These are phyloP conservation scores for Trissolcus basalis DNA, from an alignment of 1,140 invertebrate species.

Conservation along the genomic window DNA sequence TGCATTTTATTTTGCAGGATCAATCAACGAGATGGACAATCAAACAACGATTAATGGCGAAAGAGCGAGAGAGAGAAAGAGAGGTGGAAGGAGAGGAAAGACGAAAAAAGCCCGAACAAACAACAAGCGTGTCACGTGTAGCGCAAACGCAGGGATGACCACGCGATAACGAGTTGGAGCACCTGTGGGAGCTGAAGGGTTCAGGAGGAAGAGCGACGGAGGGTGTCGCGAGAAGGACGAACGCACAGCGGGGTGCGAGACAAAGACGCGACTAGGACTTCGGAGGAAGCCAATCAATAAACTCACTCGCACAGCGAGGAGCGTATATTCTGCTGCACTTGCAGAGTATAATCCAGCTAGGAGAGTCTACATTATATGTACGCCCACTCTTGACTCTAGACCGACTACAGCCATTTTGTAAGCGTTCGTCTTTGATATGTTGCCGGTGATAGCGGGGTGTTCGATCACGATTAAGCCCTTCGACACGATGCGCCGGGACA, in stretches of 20 bases:
- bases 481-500: constrained; percentile 20
- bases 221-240: constrained; percentile 13
- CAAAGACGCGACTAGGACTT: constrained; percentile 61
- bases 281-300: constrained; percentile 77
- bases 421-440: constrained; percentile 63
- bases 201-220: constrained; percentile 12
- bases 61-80: too few species aligned
- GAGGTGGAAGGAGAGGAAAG: too few species aligned
- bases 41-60: too few species aligned
- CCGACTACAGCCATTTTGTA: constrained; percentile 75
- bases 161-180: constrained; percentile 70
- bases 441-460: constrained; percentile 46
- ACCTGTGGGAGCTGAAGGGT: constrained; percentile 66
- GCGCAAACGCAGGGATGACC: constrained; percentile 64
- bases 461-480: constrained; percentile 59
- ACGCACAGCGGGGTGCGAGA: constrained; percentile 38
- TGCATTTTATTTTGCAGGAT: too few species aligned
- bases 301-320: constrained; percentile 67
- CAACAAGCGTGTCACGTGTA: constrained; percentile 42
- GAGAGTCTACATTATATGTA: constrained; percentile 74
- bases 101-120: constrained; percentile 3
- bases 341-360: constrained; percentile 63
- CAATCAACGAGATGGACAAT: too few species aligned
- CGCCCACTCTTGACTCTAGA: constrained; percentile 70
- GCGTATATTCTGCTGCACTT: constrained; percentile 53